Evolutionary conservation across 2,888 invertebrate genomes (phyloP).

Genomic region (Cataglyphis altisquamis): DNA sequence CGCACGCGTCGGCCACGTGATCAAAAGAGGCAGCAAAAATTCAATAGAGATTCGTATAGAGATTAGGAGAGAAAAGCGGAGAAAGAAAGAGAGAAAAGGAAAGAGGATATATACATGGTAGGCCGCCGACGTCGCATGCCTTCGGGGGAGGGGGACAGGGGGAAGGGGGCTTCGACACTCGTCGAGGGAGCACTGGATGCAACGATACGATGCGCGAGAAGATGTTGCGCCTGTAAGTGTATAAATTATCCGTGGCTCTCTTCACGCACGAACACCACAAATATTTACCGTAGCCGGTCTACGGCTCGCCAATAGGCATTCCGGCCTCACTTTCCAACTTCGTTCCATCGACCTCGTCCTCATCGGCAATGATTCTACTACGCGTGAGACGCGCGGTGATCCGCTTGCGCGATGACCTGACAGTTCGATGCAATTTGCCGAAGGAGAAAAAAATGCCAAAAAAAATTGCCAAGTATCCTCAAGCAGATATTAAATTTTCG

Average conservation of each 20-base stretch:
- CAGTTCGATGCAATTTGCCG: background rate
- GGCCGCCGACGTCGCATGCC: constrained; percentile 55
- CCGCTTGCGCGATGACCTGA: constrained; percentile 41
- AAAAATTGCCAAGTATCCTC: background rate
- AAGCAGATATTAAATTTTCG: background rate
- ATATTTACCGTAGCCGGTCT: constrained; percentile 65
- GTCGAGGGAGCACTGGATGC: constrained; percentile 49
- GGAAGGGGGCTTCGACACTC: constrained; percentile 29
- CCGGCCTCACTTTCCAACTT: constrained; percentile 26
- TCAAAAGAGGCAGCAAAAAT: constrained; percentile 48
- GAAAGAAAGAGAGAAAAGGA: background rate
- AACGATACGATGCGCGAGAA: constrained; percentile 56
- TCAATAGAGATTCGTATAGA: background rate
- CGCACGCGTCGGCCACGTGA: constrained; percentile 47
- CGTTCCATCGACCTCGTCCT: constrained; percentile 38
- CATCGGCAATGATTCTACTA: constrained; percentile 54
- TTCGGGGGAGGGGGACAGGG: constrained; percentile 16
- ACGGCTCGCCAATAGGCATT: constrained; percentile 45
- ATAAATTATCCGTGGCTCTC: constrained; percentile 67
- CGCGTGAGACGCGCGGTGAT: constrained; percentile 8
- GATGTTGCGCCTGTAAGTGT: constrained; percentile 63
- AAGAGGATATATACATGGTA: constrained; percentile 34
- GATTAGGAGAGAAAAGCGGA: background rate
- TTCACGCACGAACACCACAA: constrained; percentile 67
- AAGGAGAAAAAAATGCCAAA: constrained; percentile 1